A percentile compares a stretch with the other conserved stretches of the same genome.
Evolutionary conservation across 2,797 vertebrate species (phyloP).

Genomic region (Malacoraja senta): DNA sequence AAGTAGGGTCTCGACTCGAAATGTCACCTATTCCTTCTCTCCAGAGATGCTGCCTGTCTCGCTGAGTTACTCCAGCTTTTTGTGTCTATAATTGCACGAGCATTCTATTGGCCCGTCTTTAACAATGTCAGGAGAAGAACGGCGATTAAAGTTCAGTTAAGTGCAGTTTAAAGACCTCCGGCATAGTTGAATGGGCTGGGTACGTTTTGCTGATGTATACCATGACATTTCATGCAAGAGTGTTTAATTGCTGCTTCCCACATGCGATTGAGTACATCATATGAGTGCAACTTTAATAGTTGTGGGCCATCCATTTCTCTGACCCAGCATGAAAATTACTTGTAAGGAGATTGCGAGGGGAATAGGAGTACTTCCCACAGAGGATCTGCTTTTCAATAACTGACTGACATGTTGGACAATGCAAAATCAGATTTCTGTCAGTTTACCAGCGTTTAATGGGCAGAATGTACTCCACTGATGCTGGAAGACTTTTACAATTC

Average conservation of each 20-base stretch:
- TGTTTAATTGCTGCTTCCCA: not conserved
- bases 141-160: not conserved
- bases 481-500: not conserved
- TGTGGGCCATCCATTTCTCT: not conserved
- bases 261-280: not conserved
- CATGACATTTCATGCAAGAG: not conserved
- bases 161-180: not conserved
- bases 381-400: not conserved
- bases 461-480: too few species aligned
- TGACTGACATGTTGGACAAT: not conserved
- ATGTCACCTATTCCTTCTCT: too few species aligned
- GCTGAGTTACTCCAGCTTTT: too few species aligned
- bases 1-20: too few species aligned
- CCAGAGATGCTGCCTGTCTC: too few species aligned
- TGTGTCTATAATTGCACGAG: not conserved
- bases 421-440: not conserved
- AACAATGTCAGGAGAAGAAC: not conserved
- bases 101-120: not conserved
- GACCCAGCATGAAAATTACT: not conserved
- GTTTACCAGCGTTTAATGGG: not conserved
- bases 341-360: not conserved
- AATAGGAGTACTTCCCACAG: not conserved
- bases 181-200: not conserved
- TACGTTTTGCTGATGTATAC: not conserved
- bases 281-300: not conserved